phyloP scores from a whole-genome alignment of 1,140 invertebrate species.

The Eupeodes corollae region DNA sequence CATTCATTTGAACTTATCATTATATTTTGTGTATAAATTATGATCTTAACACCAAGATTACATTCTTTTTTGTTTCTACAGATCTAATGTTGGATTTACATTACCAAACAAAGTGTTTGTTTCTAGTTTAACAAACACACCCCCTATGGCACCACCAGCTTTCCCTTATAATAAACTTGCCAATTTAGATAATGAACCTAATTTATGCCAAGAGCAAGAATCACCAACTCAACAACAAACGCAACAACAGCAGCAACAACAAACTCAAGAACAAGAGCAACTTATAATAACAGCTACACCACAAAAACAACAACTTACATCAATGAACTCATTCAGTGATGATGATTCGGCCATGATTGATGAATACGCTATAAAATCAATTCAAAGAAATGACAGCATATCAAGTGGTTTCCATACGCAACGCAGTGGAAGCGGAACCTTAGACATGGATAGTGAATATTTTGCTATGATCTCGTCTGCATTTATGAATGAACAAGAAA shows the following conservation, averaged over 20 bases:
- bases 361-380: slow-evolving; percentile 26
- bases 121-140: neutral
- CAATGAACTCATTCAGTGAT: too few relatives aligned
- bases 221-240: slow-evolving; percentile 13
- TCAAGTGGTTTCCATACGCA: slow-evolving; percentile 1
- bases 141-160: slow-evolving; percentile 3
- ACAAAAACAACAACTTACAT: too few relatives aligned
- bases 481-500: slow-evolving; percentile 23
- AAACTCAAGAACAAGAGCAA: slow-evolving; percentile 6
- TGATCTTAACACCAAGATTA: too few relatives aligned
- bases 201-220: slow-evolving; percentile 9
- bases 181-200: neutral
- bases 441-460: slow-evolving; percentile 26
- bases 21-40: too few relatives aligned
- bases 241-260: slow-evolving; percentile 12
- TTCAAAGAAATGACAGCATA: slow-evolving; percentile 14
- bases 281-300: too few relatives aligned
- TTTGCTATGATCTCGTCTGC: slow-evolving; percentile 31
- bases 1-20: too few relatives aligned
- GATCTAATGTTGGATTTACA: too few relatives aligned
- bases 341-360: neutral
- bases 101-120: too few relatives aligned
- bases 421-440: neutral
- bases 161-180: neutral
- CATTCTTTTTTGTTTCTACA: too few relatives aligned